Percentiles rank a stretch among this genome's conserved stretches.
Evolutionary conservation across 1,140 invertebrate species (phyloP).

Genomic region (Euschistus heros): DNA sequence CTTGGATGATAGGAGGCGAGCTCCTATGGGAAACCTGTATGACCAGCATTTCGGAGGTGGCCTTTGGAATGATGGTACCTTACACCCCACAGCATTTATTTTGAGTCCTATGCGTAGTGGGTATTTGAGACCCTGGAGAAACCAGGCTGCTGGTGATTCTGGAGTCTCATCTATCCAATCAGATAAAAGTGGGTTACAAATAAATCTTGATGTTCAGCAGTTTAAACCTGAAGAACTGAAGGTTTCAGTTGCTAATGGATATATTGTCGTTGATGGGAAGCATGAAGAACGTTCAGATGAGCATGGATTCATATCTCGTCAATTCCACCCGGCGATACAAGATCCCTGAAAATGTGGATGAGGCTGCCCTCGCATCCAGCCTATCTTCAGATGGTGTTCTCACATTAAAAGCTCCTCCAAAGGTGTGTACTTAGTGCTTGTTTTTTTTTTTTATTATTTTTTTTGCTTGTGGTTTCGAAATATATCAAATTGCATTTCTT

Average conservation of each 20-base stretch:
- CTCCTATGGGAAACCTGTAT: slow-evolving; percentile 32
- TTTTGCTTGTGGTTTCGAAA: too few relatives aligned
- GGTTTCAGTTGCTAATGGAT: slow-evolving; percentile 55
- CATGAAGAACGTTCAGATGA: slow-evolving; percentile 57
- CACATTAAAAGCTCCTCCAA: slow-evolving; percentile 45
- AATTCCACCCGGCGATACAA: slow-evolving; percentile 49
- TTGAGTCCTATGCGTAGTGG: too few relatives aligned
- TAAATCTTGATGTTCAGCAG: slow-evolving; percentile 60
- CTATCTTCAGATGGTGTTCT: slow-evolving; percentile 52
- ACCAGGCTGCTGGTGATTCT: too few relatives aligned
- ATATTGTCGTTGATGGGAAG: slow-evolving; percentile 54
- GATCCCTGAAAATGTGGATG: slow-evolving; percentile 48
- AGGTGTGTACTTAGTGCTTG: slow-evolving; percentile 27
- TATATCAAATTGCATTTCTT: too few relatives aligned
- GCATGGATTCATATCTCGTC: slow-evolving; percentile 51
- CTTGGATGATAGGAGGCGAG: slow-evolving; percentile 33
- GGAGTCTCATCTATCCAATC: too few relatives aligned
- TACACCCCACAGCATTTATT: slow-evolving; percentile 30
- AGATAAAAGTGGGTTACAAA: slow-evolving; percentile 32
- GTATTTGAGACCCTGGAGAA: too few relatives aligned
- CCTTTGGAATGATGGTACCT: slow-evolving; percentile 30
- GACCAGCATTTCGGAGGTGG: slow-evolving; percentile 35
- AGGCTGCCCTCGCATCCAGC: slow-evolving; percentile 45
- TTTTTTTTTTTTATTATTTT: too few relatives aligned
- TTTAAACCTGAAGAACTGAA: slow-evolving; percentile 70